Base-by-base conservation (phyloP, 1,140 invertebrate species). In the Penaeus vannamei region DNA sequence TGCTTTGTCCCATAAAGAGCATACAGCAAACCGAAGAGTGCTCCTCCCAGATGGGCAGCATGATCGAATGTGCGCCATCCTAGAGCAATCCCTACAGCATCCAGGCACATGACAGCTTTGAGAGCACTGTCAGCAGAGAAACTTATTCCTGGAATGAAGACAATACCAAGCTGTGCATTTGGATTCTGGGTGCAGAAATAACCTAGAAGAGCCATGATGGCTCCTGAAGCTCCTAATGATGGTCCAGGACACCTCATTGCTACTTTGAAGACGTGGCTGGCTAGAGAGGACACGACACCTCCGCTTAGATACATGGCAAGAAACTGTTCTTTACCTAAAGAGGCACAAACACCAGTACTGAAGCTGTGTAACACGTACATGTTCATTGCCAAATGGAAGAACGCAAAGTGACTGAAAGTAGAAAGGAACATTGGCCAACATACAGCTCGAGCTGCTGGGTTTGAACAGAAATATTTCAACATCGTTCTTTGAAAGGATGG, bases 341-440 rank as follows among this genome's bases (percentile, higher is more conserved):
- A 53, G 95, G 94, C 91, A 84, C 77, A 92, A 26, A 91, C 92
- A 92, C 94, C 92, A 62, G 92, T 92, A 59, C 94, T 93, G 92
- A 96, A 99, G 92, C 96, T 98, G 92, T 98, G 96, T 32, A 99
- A 93, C 32, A 98, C 98, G 94, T 97, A 98, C 98, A 99, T 99
- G 93, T 99, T 99, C 62, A 96, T 95, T 92, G 95, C 95, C 80
- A 99, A 94, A 94, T 99, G 98, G 76, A 98, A 93, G 60, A 95
- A 92, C 19, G 96, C 97, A 92, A 96, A 96, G 93, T 99, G 98
- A 92, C 98, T 99, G 93, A 99, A 99, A 80, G 96, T 97, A 19
- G 97, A 98, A 1, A 99, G 93, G 26, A 99, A 92, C 97, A 99
- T 98, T 32, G 98, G 97, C 93, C 95, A 95, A 93, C 96, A 98